Base-by-base conservation (phyloP, 2,797 vertebrate species). In the Arremon brunneinucha region DNA sequence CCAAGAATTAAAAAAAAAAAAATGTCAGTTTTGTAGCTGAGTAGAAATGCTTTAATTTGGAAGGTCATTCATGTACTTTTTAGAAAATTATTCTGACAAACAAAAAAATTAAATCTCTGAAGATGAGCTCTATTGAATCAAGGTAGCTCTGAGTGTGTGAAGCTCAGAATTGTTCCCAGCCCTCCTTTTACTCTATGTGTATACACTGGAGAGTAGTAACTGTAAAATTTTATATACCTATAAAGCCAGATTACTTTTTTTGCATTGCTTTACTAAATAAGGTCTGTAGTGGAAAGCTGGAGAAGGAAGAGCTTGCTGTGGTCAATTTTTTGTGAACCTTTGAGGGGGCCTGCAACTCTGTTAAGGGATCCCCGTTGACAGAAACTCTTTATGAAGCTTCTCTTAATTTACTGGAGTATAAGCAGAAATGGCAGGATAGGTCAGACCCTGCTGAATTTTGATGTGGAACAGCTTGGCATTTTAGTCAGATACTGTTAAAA, bases 381-480 rank as follows among this genome's bases (percentile, higher is more conserved):
- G 76, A 83, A 93, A 62, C n/a, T 93, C 41, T 86, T 93, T 78
- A 74, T 16, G 57, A 86, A 77, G 20, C 53, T 83, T 83, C 57
- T 46, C 87, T 87, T 90, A 70, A 35, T 87, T 79, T 79, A 34
- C 60, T 84, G 67, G 32, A 80, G 77, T 89, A 84, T 70, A 95
- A 93, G 88, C 70, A 93, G 68, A 89, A 87, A 82, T 70, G 37
- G 76, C 63, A 83, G 59, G 21, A 35, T 53, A 82, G 94, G 77
- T 94, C 94, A 94, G 86, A 67, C 60, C 52, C 60, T 59, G 53
- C 18, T 87, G 86, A 87, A 84, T 95, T 95, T 79, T 96, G 83
- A 92, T 87, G 68, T 13, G 49, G 70, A 93, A 46, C 90, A 94
- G 86, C 78, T 87, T 84, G 78, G 71, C 50, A 43, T 89, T 87